Evolutionary conservation across 2,888 invertebrate species (phyloP).

Genomic region (Lasioglossum pauxillum): DNA sequence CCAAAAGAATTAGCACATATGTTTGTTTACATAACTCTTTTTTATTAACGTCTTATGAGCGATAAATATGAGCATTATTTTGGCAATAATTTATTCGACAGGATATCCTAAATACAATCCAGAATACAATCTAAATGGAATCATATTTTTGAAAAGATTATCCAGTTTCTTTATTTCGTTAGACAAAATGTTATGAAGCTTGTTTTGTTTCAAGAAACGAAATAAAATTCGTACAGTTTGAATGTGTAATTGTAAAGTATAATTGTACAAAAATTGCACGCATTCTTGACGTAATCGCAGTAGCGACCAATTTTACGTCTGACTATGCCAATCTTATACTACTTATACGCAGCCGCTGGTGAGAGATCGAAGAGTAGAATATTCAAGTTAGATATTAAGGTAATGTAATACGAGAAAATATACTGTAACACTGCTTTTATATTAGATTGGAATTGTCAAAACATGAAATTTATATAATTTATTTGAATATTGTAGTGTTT

Average conservation of each 20-base stretch:
- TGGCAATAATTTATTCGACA: no score
- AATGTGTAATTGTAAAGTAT: background rate
- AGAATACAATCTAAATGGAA: background rate
- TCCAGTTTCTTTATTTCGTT: background rate
- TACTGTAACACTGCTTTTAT: background rate
- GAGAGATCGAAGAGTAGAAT: background rate
- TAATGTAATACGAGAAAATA: background rate
- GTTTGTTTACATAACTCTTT: no score
- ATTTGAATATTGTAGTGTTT: background rate
- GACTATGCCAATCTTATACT: background rate
- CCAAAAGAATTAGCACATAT: no score
- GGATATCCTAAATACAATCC: no score
- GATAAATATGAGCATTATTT: no score
- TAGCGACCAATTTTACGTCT: slow-evolving; percentile 7
- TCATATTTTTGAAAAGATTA: background rate
- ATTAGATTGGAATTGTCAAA: background rate
- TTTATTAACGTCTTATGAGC: no score
- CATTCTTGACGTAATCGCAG: background rate
- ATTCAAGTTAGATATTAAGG: background rate
- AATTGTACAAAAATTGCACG: background rate
- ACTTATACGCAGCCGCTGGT: background rate
- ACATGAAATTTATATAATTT: background rate
- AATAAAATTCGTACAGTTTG: background rate
- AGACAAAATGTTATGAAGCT: background rate
- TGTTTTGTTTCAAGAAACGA: no score